Evolutionary conservation across 2,113 vertebrate genomes (phyloP).

Genomic region (Alligator mississippiensis): DNA sequence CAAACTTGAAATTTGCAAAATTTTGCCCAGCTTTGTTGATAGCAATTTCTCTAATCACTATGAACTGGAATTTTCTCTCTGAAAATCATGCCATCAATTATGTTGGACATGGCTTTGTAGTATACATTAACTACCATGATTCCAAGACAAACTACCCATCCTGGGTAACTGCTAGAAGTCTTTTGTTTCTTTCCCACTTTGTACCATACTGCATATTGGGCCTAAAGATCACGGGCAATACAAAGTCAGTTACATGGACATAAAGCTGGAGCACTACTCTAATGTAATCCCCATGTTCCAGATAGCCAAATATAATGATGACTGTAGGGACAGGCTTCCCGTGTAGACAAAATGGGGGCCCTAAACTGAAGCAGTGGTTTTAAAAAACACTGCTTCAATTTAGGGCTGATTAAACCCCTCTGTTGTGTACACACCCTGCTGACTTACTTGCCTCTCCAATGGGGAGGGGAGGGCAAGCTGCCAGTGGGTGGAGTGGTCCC

Average conservation of each 20-base stretch:
- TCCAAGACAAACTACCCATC: neutral
- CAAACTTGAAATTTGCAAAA: conserved; percentile 19
- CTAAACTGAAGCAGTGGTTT: too few relatives aligned
- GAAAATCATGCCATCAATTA: conserved; percentile 40
- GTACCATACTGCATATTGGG: neutral
- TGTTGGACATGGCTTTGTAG: neutral
- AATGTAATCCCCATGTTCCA: neutral
- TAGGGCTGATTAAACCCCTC: too few relatives aligned
- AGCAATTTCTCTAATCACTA: conserved; percentile 18
- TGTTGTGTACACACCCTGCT: too few relatives aligned
- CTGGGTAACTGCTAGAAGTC: neutral
- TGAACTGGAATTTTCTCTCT: conserved; percentile 17
- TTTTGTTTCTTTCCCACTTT: neutral
- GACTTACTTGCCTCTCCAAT: too few relatives aligned
- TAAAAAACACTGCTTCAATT: too few relatives aligned
- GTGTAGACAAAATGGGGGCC: too few relatives aligned
- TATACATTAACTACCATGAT: conserved; percentile 13
- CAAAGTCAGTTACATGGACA: neutral
- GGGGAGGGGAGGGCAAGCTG: too few relatives aligned
- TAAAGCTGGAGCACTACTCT: neutral
- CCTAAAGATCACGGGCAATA: neutral
- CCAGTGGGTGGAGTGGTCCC: too few relatives aligned
- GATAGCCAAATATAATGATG: neutral
- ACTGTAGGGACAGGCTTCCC: neutral
- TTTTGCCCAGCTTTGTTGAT: neutral